These are phyloP conservation scores for Stictocephala bisonia DNA, from an alignment of 2,888 invertebrate species.

Conservation along the genomic window DNA sequence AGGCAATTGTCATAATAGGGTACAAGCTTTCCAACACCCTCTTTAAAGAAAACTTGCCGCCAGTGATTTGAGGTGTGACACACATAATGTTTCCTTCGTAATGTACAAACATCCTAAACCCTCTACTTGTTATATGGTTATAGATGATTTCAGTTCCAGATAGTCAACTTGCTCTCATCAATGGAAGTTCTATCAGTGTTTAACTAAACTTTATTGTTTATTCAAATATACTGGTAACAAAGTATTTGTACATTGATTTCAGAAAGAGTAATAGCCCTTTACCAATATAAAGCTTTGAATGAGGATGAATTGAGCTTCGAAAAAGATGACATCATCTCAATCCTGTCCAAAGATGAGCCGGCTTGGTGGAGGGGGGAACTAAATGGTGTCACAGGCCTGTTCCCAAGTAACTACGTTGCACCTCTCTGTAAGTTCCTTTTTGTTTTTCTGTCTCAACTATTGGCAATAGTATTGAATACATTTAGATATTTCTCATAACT, in stretches of 20 bases:
- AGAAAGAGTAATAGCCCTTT: slow-evolving; percentile 93
- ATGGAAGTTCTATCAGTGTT: no score
- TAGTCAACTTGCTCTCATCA: no score
- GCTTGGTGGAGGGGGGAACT: slow-evolving; percentile 98
- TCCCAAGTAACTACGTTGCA: slow-evolving; percentile 96
- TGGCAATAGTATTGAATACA: not conserved
- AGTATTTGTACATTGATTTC: slow-evolving; percentile 57
- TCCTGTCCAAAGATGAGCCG: slow-evolving; percentile 91
- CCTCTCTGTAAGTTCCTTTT: slow-evolving; percentile 73
- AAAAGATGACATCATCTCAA: slow-evolving; percentile 90
- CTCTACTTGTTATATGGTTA: no score
- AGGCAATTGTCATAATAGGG: no score
- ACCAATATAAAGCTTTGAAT: slow-evolving; percentile 93
- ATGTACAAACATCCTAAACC: no score
- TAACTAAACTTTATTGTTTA: no score
- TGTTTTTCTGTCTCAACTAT: not conserved
- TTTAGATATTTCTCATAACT: not conserved
- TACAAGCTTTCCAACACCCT: no score
- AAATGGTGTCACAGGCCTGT: slow-evolving; percentile 89
- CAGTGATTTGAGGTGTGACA: no score
- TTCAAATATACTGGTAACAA: no score
- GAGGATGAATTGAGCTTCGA: slow-evolving; percentile 94
- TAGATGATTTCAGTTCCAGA: no score
- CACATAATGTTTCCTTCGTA: no score
- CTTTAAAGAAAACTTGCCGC: no score